A percentile compares a stretch with the other conserved stretches of the same genome.
phyloP scores from a whole-genome alignment of 2,888 invertebrate species.

The Digitonthophagus gazella region DNA sequence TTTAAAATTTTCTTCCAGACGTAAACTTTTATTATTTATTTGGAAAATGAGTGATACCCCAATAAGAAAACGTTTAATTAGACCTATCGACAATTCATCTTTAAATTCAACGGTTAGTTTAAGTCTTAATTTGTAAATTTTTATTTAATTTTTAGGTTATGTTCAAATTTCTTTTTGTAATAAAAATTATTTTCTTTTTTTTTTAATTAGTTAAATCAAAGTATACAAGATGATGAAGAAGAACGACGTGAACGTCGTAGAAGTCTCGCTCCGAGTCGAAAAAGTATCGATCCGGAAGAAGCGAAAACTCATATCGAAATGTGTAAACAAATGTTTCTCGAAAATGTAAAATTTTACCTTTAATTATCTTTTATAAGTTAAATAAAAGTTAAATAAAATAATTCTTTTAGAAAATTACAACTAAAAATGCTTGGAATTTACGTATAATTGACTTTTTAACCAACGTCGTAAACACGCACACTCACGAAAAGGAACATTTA shows the following conservation, averaged over 20 bases:
- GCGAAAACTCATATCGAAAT: neutral
- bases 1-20: too few species aligned
- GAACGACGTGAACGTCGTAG: neutral
- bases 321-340: neutral
- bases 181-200: too few species aligned
- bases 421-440: slow-evolving; percentile 25
- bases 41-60: too few species aligned
- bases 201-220: too few species aligned
- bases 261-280: neutral
- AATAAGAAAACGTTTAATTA: too few species aligned
- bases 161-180: too few species aligned
- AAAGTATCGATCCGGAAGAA: neutral
- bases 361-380: neutral
- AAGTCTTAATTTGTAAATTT: too few species aligned
- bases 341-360: neutral
- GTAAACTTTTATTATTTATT: too few species aligned
- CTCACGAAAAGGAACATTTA: slow-evolving; percentile 15
- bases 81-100: too few species aligned
- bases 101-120: too few species aligned
- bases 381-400: neutral
- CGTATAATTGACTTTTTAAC: slow-evolving; percentile 23
- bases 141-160: too few species aligned
- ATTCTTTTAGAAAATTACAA: slow-evolving; percentile 24
- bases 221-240: neutral
- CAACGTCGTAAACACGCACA: slow-evolving; percentile 14